Evolutionary conservation across 1,140 invertebrate species (phyloP).

Genomic region (Harpegnathos saltator): DNA sequence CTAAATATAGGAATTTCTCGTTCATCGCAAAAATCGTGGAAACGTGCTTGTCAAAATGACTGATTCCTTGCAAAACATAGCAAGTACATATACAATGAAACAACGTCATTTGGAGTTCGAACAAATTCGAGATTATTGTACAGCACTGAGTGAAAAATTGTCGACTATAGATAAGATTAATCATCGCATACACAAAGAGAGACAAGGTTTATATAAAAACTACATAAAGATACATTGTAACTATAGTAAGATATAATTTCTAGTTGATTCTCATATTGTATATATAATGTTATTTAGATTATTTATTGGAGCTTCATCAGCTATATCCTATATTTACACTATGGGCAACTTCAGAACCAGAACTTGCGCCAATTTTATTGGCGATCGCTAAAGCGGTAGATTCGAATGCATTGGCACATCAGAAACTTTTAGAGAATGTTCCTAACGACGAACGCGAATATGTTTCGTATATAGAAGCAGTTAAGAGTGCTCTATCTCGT

Average conservation of each 20-base stretch:
- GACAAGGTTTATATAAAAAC: constrained; percentile 85
- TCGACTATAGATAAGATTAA: constrained; percentile 89
- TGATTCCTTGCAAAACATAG: constrained; percentile 88
- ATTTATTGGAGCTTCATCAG: constrained; percentile 86
- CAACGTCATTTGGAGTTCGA: constrained; percentile 89
- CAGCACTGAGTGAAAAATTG: constrained; percentile 89
- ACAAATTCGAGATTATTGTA: constrained; percentile 88
- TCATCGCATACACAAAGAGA: constrained; percentile 89
- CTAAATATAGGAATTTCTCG: constrained; percentile 88
- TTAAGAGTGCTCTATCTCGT: constrained; percentile 89
- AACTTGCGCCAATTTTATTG: constrained; percentile 85
- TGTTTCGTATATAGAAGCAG: constrained; percentile 89
- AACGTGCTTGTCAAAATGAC: constrained; percentile 87
- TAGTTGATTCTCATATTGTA: constrained; percentile 34
- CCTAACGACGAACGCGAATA: constrained; percentile 89
- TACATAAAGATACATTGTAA: neutral
- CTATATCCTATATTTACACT: constrained; percentile 87
- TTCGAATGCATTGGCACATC: constrained; percentile 85
- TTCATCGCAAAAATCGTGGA: constrained; percentile 88
- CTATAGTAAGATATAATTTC: constrained; percentile 35
- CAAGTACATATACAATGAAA: constrained; percentile 87
- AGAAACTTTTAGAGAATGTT: constrained; percentile 85
- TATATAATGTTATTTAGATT: constrained; percentile 80
- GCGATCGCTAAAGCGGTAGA: constrained; percentile 86
- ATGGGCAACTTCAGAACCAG: constrained; percentile 87